Percentiles rank a stretch among this genome's conserved stretches.
These are phyloP conservation scores for Toxotes chatareus DNA, from an alignment of 2,113 vertebrate genomes.

Conservation along the genomic window DNA sequence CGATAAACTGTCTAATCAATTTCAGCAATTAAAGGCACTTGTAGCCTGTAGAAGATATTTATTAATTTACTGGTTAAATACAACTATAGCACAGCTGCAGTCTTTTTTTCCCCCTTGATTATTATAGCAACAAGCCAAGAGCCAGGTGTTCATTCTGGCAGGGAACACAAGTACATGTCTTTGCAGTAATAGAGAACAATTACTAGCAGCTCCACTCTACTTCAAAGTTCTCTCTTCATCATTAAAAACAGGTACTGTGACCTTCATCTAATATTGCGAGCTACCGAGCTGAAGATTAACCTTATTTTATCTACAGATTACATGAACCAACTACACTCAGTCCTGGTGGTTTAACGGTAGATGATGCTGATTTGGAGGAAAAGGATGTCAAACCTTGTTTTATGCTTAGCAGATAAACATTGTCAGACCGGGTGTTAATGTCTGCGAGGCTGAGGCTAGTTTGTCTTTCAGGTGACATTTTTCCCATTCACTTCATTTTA, in stretches of 20 bases:
- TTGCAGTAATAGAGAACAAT: slow-evolving; percentile 60
- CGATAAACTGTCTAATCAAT: slow-evolving; percentile 71
- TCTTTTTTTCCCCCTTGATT: slow-evolving; percentile 22
- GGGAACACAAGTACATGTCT: slow-evolving; percentile 53
- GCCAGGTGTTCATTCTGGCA: slow-evolving; percentile 76
- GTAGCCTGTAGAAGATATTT: slow-evolving; percentile 58
- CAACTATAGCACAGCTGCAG: slow-evolving; percentile 64
- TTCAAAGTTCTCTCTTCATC: slow-evolving; percentile 56
- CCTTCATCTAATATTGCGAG: slow-evolving; percentile 45
- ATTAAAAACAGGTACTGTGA: slow-evolving; percentile 60
- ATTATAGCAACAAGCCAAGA: slow-evolving; percentile 62
- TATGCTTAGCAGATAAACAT: not conserved
- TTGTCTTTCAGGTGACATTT: slow-evolving; percentile 16
- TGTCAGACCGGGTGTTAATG: not conserved
- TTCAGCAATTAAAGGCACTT: slow-evolving; percentile 60
- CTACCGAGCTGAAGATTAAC: slow-evolving; percentile 12
- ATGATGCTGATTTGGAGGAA: not conserved
- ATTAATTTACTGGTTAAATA: slow-evolving; percentile 65
- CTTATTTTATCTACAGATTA: slow-evolving; percentile 13
- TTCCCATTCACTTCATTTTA: slow-evolving; percentile 51
- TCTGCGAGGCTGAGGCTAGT: not conserved
- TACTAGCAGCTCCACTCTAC: slow-evolving; percentile 67
- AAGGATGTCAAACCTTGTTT: not conserved
- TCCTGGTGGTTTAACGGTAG: not conserved
- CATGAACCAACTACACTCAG: not conserved